phyloP scores from a whole-genome alignment of 2,888 invertebrate species.

The Lamellibrachia columna region DNA sequence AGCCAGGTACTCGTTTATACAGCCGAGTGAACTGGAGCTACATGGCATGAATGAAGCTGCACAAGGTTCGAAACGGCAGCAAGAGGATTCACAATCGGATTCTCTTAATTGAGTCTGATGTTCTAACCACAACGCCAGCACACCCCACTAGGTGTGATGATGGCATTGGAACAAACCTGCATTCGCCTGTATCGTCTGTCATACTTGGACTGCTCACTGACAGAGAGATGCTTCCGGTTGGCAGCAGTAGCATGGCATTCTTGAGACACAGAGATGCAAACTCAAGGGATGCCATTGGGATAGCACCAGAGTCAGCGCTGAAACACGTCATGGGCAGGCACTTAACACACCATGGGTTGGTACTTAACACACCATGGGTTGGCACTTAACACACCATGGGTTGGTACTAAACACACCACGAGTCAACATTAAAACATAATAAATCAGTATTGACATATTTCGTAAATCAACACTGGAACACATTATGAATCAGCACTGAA shows the following conservation, averaged over 20 bases:
- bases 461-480: not conserved
- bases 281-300: conserved; percentile 86
- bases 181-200: not conserved
- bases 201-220: not conserved
- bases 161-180: not conserved
- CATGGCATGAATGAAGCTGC: too few species aligned
- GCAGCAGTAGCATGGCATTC: conserved; percentile 81
- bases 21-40: too few species aligned
- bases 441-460: too few species aligned
- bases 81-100: too few species aligned
- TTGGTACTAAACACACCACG: not conserved
- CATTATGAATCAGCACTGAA: too few species aligned
- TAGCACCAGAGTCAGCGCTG: conserved; percentile 76
- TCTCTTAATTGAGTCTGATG: too few species aligned
- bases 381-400: not conserved
- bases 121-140: too few species aligned
- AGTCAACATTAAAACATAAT: not conserved
- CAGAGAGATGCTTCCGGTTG: conserved; percentile 31
- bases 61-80: too few species aligned
- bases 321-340: conserved; percentile 14
- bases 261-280: conserved; percentile 88
- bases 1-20: too few species aligned
- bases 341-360: not conserved
- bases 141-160: not conserved
- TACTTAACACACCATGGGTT: not conserved